phyloP scores from a whole-genome alignment of 2,888 invertebrate genomes.

The Cephus nigrinus region DNA sequence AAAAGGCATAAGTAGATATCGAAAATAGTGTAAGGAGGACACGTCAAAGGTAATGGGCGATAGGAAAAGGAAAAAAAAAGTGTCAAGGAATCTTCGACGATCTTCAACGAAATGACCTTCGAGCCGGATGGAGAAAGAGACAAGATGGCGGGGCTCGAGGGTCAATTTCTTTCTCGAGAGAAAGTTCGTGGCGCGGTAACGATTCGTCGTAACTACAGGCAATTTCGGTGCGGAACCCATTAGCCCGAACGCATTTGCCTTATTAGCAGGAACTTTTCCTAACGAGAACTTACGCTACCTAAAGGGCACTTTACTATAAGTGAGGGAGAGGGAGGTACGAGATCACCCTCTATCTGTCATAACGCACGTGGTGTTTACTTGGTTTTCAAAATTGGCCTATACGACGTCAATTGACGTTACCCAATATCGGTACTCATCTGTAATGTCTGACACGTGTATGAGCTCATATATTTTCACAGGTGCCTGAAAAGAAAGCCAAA shows the following conservation, averaged over 20 bases:
- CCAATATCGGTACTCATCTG: background rate
- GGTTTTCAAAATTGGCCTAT: background rate
- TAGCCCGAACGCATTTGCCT: background rate
- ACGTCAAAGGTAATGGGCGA: background rate
- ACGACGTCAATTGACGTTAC: background rate
- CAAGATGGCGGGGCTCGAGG: background rate
- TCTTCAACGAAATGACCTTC: background rate
- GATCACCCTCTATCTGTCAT: background rate
- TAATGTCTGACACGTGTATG: background rate
- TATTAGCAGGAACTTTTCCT: background rate
- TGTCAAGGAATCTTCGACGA: background rate
- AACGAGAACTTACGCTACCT: background rate
- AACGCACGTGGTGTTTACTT: background rate
- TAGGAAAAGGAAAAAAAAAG: background rate
- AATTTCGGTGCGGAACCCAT: background rate
- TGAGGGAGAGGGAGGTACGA: background rate
- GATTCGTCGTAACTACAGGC: background rate
- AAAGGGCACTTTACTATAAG: slow-evolving; percentile 9
- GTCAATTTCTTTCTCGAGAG: background rate
- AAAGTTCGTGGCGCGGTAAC: background rate
- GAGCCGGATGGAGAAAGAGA: background rate
- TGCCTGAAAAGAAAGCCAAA: background rate
- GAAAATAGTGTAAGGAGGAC: background rate
- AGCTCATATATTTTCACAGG: background rate
- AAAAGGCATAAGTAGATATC: background rate